These are phyloP conservation scores for Phaethornis superciliosus DNA, from an alignment of 2,113 vertebrate genomes.

Conservation along the genomic window DNA sequence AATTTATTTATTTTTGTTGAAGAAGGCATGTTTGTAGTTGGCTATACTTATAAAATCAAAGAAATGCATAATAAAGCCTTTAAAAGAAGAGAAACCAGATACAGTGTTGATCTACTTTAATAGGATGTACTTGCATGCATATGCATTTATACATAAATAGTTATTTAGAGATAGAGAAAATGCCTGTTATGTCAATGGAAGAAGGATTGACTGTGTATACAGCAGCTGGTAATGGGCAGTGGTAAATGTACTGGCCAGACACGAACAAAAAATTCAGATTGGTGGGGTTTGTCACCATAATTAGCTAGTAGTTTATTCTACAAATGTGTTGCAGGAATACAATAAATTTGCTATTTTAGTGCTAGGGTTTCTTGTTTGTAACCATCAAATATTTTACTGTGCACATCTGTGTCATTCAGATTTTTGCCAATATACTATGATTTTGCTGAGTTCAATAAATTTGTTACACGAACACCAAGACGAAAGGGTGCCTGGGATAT, in stretches of 20 bases:
- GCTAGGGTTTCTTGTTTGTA: constrained; percentile 11
- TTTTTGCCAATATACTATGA: constrained; percentile 12
- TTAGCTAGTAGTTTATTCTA: constrained; percentile 30
- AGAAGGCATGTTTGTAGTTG: neutral
- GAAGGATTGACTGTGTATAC: neutral
- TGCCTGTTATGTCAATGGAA: neutral
- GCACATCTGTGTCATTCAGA: neutral
- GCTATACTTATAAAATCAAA: neutral
- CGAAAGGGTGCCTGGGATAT: neutral
- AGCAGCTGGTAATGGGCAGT: neutral
- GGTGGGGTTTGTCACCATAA: neutral
- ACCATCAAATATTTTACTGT: constrained; percentile 28
- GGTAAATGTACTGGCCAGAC: neutral
- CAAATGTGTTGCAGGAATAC: constrained; percentile 17
- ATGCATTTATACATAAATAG: neutral
- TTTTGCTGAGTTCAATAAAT: constrained; percentile 58
- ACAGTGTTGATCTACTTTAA: neutral
- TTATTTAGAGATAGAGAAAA: neutral
- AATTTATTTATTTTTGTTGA: neutral
- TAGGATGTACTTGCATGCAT: neutral
- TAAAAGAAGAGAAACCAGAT: neutral
- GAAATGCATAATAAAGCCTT: neutral
- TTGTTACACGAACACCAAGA: constrained; percentile 6
- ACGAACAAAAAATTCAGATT: neutral
- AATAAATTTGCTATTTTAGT: constrained; percentile 22